Evolutionary conservation across 2,888 invertebrate genomes (phyloP), one percentile per base, ranked within the genome.

Genomic region (Arrhopalites spinosus): DNA sequence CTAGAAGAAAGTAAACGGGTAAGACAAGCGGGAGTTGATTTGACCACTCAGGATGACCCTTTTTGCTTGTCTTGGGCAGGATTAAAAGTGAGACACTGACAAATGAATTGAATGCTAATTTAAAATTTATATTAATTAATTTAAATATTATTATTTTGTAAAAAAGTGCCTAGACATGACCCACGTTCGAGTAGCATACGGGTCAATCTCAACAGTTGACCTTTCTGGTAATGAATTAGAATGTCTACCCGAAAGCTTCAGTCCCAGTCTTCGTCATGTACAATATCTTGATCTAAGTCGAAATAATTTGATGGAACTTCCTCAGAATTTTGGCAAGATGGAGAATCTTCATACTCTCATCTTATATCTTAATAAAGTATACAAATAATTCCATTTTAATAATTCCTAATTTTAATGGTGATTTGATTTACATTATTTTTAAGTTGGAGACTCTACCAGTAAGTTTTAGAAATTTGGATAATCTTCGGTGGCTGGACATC

Each of bases 291-390:
- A 74, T 43, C 59, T 74, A 29, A 74, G 74, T 47, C 29, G 61
- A 15, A 74, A 74, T 68, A 8, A n/a, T 2, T 15, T 74, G 13
- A 15, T 30, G 8, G 8, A 25, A 3, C 43, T 74, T 1, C 74
- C 74, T 15, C 36, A 74, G 2, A 74, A 68, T 53, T 59, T 74
- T 20, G 68, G 68, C 3, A 13, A 53, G 27, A 15, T 74, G 17
- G 23, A 68, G 17, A 74, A 68, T 36, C 68, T 74, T 23, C 74
- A 68, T n/a, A 59, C 74, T 1, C 61, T 74, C 15, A 43, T 74
- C 13, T 11, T 74, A 2, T 68, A 68, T 45, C 29, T 56, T 15
- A 74, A 74, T 47, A 68, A 59, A 23, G 68, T 74, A 66, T 29
- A 17, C 30, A 27, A n/a, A 50, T 15, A 50, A 45, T 11, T 11